phyloP scores from a whole-genome alignment of 2,888 invertebrate genomes.

The Caenorhabditis japonica region DNA sequence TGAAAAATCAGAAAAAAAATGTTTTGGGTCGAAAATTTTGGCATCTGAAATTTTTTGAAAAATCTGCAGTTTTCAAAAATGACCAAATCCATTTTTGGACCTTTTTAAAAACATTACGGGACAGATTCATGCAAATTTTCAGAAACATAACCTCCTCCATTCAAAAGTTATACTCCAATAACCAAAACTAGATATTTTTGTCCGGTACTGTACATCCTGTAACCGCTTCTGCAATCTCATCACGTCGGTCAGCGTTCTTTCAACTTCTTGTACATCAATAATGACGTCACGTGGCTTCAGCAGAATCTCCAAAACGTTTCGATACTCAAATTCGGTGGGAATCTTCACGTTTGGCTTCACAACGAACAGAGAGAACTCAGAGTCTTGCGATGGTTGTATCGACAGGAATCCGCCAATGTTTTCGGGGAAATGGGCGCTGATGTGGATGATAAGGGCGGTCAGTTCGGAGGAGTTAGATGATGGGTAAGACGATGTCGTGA shows the following conservation, averaged over 20 bases:
- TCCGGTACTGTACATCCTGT: too few species aligned
- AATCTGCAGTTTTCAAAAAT: too few species aligned
- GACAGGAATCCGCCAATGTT: slow-evolving; percentile 17
- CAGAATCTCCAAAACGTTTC: slow-evolving; percentile 22
- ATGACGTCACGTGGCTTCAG: neutral
- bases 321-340: slow-evolving; percentile 3
- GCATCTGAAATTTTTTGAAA: too few species aligned
- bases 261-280: neutral
- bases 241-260: slow-evolving; percentile 7
- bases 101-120: too few species aligned
- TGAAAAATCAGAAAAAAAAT: neutral
- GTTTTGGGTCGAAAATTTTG: too few species aligned
- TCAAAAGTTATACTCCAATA: neutral
- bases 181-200: too few species aligned
- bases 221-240: slow-evolving; percentile 8
- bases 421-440: slow-evolving; percentile 16
- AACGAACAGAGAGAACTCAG: slow-evolving; percentile 26
- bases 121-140: too few species aligned
- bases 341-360: slow-evolving; percentile 17
- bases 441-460: slow-evolving; percentile 13
- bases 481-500: too few species aligned
- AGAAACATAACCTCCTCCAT: neutral
- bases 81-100: too few species aligned
- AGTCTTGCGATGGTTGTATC: slow-evolving; percentile 22
- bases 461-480: slow-evolving; percentile 7